Percentiles rank a stretch among this genome's conserved stretches.
Conservation (phyloP, 2,888 invertebrate species). For the Drosophila diplacantha region DNA sequence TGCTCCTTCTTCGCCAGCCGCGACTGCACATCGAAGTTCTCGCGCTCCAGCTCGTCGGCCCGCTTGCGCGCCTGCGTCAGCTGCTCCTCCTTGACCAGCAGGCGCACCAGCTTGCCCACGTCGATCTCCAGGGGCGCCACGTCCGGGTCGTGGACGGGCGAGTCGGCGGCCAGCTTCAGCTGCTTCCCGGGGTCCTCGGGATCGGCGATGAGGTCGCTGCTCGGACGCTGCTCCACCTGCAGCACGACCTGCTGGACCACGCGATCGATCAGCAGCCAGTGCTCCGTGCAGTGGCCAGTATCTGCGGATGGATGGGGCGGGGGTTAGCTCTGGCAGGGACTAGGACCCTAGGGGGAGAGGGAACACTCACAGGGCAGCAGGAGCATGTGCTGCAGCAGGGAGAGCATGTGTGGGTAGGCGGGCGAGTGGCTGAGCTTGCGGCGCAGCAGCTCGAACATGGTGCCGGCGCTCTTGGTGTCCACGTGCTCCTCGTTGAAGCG, state of each 20-base stretch:
- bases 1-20: slow-evolving; percentile 94
- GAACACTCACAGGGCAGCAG: slow-evolving; percentile 85
- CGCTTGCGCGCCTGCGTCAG: slow-evolving; percentile 90
- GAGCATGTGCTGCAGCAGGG: slow-evolving; percentile 91
- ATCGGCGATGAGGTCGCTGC: slow-evolving; percentile 74
- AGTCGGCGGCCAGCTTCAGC: slow-evolving; percentile 58
- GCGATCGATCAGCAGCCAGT: slow-evolving; percentile 96
- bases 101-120: slow-evolving; percentile 92
- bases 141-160: slow-evolving; percentile 84
- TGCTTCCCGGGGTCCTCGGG: slow-evolving; percentile 76
- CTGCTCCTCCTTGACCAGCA: slow-evolving; percentile 95
- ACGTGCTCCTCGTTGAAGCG: slow-evolving; percentile 94
- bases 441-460: slow-evolving; percentile 93
- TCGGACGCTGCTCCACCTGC: slow-evolving; percentile 81
- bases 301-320: slow-evolving; percentile 78
- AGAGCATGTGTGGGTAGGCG: slow-evolving; percentile 95
- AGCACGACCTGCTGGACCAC: slow-evolving; percentile 95
- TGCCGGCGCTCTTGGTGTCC: slow-evolving; percentile 94
- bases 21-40: slow-evolving; percentile 91
- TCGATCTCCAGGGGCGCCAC: slow-evolving; percentile 91
- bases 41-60: slow-evolving; percentile 91
- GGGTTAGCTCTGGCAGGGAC: background rate
- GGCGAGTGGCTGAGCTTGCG: slow-evolving; percentile 93
- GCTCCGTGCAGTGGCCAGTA: slow-evolving; percentile 91
- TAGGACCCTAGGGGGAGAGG: background rate